Evolutionary conservation across 2,113 vertebrate genomes (phyloP), one percentile per base, ranked within the genome.

Genomic region (Passer domesticus): DNA sequence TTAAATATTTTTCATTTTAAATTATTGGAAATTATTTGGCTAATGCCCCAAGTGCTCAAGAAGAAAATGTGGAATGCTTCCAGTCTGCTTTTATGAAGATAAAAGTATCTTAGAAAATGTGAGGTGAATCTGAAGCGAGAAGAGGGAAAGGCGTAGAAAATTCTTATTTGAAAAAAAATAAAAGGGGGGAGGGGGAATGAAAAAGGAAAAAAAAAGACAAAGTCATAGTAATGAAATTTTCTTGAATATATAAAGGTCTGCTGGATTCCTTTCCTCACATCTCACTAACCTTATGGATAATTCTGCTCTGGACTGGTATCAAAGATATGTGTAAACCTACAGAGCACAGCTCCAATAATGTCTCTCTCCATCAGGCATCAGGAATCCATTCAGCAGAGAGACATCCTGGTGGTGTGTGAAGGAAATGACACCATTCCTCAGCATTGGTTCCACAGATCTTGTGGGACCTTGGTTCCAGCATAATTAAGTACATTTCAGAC

Each of bases 181-280:
- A 15, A 25, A 17, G 5, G 6, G 13, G 3, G 2, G 2, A 1
- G 1, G 17, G 3, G 5, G 2, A 18, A 33, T 22, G 7, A 19
- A 30, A 23, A 21, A 37, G 8, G 3, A 2, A 20, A 33, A 31
- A 44, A 46, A 55, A 15, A 6, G 1, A 31, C 25, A 15, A 44
- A 64, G 20, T 43, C 49, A 58, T 2, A 4, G 11, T 49, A 70
- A 58, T 33, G 3, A 79, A 7, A 23, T 80, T 77, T 86, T 62
- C 23, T 74, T 37, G 20, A 13, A 4, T 50, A 55, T 33, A 35
- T 17, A 49, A 62, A 87, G 16, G 13, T 16, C 50, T 69, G 25
- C 5, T 76, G n/a, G 37, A 78, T 62, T 91, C n/a, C 39, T 62
- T 70, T 59, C 50, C 60, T 55, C n/a, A 59, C 6, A 46, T 63